phyloP scores from a whole-genome alignment of 2,888 invertebrate species.

The Peribatodes rhomboidaria region DNA sequence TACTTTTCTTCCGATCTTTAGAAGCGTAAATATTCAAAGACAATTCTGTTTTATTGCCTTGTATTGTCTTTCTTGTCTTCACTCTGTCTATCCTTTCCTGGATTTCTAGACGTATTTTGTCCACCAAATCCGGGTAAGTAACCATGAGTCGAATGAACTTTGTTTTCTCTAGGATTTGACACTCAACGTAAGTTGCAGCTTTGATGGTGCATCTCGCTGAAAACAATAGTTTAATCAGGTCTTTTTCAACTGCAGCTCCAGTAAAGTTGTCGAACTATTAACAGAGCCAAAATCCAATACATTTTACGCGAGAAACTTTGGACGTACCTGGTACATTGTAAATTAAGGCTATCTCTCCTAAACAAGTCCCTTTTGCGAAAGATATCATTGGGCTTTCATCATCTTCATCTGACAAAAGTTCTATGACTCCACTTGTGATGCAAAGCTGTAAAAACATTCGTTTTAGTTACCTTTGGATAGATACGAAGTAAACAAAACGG shows the following conservation, averaged over 20 bases:
- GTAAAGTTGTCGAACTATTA: no score
- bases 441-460: constrained; percentile 69
- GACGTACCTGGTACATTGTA: constrained; percentile 78
- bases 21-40: constrained; percentile 79
- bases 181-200: constrained; percentile 84
- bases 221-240: constrained; percentile 24
- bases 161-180: constrained; percentile 81
- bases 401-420: constrained; percentile 83
- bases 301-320: no score
- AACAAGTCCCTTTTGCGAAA: constrained; percentile 81
- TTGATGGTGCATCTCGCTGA: constrained; percentile 82
- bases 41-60: constrained; percentile 54
- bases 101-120: constrained; percentile 69
- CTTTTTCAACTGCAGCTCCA: background rate
- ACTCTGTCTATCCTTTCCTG: constrained; percentile 66
- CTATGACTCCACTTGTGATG: constrained; percentile 80
- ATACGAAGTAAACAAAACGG: background rate
- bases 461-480: background rate
- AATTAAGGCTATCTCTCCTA: constrained; percentile 83
- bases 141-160: constrained; percentile 81
- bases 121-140: constrained; percentile 77
- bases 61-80: constrained; percentile 58
- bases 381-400: constrained; percentile 85
- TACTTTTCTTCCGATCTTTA: constrained; percentile 77
- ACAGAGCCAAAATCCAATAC: no score